Evolutionary conservation across 2,113 vertebrate species (phyloP).

Genomic region (Chunga burmeisteri): DNA sequence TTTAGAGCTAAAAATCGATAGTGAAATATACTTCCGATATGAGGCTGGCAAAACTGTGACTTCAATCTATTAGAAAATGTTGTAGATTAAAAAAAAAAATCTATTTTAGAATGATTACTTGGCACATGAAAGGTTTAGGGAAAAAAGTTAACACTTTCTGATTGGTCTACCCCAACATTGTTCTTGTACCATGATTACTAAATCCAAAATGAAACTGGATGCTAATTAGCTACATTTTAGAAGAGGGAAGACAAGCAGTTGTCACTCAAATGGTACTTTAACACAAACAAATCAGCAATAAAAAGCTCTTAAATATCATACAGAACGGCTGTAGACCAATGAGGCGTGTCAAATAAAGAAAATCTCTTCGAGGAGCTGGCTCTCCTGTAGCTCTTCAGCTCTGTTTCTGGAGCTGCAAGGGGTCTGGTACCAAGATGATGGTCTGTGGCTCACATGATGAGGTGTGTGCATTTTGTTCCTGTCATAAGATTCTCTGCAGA

Average conservation of each 20-base stretch:
- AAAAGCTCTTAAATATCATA: background rate
- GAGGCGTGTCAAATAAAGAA: slow-evolving; percentile 88
- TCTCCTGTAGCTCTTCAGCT: slow-evolving; percentile 83
- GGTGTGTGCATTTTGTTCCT: background rate
- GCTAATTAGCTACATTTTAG: background rate
- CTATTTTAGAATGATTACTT: slow-evolving; percentile 50
- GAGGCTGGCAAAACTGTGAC: slow-evolving; percentile 40
- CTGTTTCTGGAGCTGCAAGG: slow-evolving; percentile 46
- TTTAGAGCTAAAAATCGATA: slow-evolving; percentile 42
- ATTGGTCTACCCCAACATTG: background rate
- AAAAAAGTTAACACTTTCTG: background rate
- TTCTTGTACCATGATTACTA: slow-evolving; percentile 31
- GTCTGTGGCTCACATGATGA: background rate
- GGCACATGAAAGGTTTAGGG: slow-evolving; percentile 8
- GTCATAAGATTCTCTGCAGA: background rate
- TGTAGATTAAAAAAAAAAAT: background rate
- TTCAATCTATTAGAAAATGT: slow-evolving; percentile 16
- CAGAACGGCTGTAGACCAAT: background rate
- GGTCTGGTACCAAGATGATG: background rate
- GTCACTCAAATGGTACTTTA: slow-evolving; percentile 44
- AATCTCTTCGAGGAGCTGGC: slow-evolving; percentile 89
- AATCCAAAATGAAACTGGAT: background rate
- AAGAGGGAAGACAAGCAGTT: slow-evolving; percentile 26
- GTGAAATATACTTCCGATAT: slow-evolving; percentile 40
- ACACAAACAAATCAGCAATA: slow-evolving; percentile 13